Conservation (phyloP, 2,797 vertebrate species). For the Gymnoscopelus braueri region DNA sequence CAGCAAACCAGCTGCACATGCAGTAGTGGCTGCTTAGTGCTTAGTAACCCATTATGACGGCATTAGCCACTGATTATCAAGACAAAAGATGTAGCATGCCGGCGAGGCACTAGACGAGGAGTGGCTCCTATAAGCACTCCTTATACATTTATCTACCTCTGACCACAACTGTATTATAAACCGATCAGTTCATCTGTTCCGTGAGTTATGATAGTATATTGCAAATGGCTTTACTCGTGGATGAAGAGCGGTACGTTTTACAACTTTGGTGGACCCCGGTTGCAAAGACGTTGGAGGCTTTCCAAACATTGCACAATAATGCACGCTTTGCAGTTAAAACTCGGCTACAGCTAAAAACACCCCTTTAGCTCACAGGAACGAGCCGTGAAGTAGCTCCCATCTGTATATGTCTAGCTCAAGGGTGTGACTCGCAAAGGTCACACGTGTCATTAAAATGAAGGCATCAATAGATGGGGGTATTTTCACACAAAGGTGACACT, state of each 20-base stretch:
- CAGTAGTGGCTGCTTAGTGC: too few relatives aligned
- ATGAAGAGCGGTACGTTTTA: not conserved
- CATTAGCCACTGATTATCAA: too few relatives aligned
- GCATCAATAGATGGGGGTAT: slow-evolving; percentile 70
- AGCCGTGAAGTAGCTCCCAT: slow-evolving; percentile 34
- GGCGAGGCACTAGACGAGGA: too few relatives aligned
- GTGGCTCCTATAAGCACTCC: too few relatives aligned
- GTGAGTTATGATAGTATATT: not conserved
- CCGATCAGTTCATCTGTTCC: slow-evolving; percentile 1
- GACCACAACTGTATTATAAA: slow-evolving; percentile 11
- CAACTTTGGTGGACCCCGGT: not conserved
- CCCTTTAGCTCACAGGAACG: slow-evolving; percentile 27
- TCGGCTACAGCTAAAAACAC: not conserved
- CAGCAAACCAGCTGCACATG: too few relatives aligned
- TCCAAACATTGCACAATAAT: slow-evolving; percentile 21
- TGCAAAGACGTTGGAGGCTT: slow-evolving; percentile 17
- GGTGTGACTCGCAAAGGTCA: slow-evolving; percentile 72
- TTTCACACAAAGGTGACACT: slow-evolving; percentile 74
- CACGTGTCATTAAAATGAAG: slow-evolving; percentile 68
- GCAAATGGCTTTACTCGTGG: slow-evolving; percentile 1
- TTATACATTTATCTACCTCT: slow-evolving; percentile 14
- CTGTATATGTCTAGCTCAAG: slow-evolving; percentile 62
- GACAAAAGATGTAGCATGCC: too few relatives aligned
- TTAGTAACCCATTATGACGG: too few relatives aligned
- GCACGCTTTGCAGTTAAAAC: slow-evolving; percentile 8